Evolutionary conservation across 2,113 vertebrate species (phyloP).

Genomic region (Casuarius casuarius): DNA sequence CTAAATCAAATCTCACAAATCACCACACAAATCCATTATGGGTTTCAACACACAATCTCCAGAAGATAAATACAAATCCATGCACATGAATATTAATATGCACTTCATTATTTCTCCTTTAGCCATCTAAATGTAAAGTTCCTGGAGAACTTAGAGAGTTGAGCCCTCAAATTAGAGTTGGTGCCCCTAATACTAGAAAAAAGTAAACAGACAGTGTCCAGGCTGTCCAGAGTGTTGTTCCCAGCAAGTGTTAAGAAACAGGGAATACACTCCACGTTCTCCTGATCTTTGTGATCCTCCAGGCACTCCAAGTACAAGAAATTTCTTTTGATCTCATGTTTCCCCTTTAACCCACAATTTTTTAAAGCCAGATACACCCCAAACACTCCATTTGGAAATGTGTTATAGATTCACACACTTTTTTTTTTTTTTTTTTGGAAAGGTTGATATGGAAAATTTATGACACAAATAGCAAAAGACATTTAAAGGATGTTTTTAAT

Average conservation of each 20-base stretch:
- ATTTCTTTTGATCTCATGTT: background rate
- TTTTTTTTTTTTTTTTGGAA: background rate
- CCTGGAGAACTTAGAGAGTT: background rate
- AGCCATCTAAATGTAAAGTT: background rate
- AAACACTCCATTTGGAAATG: background rate
- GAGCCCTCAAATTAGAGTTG: background rate
- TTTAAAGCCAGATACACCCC: background rate
- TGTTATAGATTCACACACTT: background rate
- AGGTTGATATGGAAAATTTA: constrained; percentile 35
- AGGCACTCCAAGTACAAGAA: background rate
- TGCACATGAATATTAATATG: background rate
- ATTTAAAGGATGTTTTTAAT: constrained; percentile 67
- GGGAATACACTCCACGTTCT: background rate
- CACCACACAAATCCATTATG: background rate
- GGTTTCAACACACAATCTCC: background rate
- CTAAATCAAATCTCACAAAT: background rate
- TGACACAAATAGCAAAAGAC: constrained; percentile 16
- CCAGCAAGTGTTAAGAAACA: background rate
- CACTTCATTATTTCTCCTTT: background rate
- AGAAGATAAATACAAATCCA: background rate
- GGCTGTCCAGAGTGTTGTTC: background rate
- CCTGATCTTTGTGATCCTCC: background rate
- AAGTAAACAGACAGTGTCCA: background rate
- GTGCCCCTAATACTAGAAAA: background rate
- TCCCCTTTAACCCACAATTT: background rate